These are phyloP conservation scores for Zoanthus solanderi DNA, from an alignment of 92 coral and sea anemone species.

Conservation along the genomic window DNA sequence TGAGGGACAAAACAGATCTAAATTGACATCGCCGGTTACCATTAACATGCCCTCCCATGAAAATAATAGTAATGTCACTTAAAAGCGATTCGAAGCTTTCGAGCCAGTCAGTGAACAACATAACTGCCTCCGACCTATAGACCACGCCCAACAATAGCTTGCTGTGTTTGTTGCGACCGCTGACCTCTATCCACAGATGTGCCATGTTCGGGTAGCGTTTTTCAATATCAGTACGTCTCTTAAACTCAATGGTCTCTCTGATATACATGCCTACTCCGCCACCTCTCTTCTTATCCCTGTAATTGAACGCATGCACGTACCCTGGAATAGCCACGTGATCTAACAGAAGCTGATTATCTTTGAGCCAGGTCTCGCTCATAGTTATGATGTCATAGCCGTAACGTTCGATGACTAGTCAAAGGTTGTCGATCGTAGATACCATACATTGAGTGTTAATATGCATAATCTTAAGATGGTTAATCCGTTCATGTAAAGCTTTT, in stretches of 20 bases:
- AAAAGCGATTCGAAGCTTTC: conserved; percentile 52
- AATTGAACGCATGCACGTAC: too few relatives aligned
- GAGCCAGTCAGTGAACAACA: conserved; percentile 57
- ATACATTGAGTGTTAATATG: conserved; percentile 28
- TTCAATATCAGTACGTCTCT: too few relatives aligned
- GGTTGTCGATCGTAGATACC: neutral
- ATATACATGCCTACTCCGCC: too few relatives aligned
- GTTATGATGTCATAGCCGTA: too few relatives aligned
- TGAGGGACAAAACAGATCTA: conserved; percentile 38
- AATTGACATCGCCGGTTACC: conserved; percentile 70
- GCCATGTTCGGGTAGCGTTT: too few relatives aligned
- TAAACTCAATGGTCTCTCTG: too few relatives aligned
- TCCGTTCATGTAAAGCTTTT: conserved; percentile 10
- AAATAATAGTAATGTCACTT: conserved; percentile 26
- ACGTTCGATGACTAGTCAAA: neutral
- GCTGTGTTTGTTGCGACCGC: too few relatives aligned
- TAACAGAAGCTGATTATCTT: too few relatives aligned
- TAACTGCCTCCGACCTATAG: conserved; percentile 65
- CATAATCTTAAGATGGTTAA: conserved; percentile 18
- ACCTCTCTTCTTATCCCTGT: too few relatives aligned
- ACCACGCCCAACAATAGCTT: conserved; percentile 4
- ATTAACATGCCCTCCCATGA: conserved; percentile 72
- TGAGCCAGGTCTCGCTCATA: too few relatives aligned
- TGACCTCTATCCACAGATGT: too few relatives aligned
- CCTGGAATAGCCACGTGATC: too few relatives aligned